Percentiles rank a stretch among this genome's conserved stretches.
These are phyloP conservation scores for Rhadinocentrus ornatus DNA, from an alignment of 2,797 vertebrate genomes.

Conservation along the genomic window DNA sequence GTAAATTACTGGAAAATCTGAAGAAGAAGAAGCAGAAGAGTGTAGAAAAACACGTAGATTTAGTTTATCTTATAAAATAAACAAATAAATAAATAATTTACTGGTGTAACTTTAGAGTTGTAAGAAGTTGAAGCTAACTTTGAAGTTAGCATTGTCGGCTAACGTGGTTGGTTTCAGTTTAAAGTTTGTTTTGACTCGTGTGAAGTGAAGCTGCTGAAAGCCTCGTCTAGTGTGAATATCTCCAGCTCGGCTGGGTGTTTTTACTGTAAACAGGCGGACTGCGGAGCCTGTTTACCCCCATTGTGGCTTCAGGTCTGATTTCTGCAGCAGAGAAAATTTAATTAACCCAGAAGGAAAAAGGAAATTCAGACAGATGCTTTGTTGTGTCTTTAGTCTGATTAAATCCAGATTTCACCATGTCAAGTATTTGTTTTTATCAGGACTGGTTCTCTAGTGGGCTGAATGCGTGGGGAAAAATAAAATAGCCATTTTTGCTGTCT, in stretches of 20 bases:
- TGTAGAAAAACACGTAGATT: not conserved
- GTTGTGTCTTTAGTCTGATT: too few species aligned
- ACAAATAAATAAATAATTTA: not conserved
- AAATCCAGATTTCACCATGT: too few species aligned
- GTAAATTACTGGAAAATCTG: not conserved
- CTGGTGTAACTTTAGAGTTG: not conserved
- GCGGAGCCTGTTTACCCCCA: not conserved
- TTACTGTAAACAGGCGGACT: not conserved
- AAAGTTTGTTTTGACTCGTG: not conserved
- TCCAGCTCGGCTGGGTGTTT: not conserved
- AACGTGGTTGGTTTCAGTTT: not conserved
- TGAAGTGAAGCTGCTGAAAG: not conserved
- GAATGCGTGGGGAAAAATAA: too few species aligned
- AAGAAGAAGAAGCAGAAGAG: not conserved
- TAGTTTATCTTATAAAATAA: not conserved
- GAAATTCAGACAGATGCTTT: too few species aligned
- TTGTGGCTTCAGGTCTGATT: too few species aligned
- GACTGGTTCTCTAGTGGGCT: too few species aligned
- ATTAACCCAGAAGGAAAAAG: too few species aligned
- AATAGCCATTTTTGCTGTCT: too few species aligned
- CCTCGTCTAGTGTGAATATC: not conserved
- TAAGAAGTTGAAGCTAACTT: not conserved
- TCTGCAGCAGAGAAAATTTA: too few species aligned
- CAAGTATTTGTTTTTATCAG: too few species aligned
- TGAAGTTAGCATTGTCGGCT: constrained; percentile 13